Conservation (phyloP, 2,888 invertebrate genomes). For the Seladonia tumulorum region DNA sequence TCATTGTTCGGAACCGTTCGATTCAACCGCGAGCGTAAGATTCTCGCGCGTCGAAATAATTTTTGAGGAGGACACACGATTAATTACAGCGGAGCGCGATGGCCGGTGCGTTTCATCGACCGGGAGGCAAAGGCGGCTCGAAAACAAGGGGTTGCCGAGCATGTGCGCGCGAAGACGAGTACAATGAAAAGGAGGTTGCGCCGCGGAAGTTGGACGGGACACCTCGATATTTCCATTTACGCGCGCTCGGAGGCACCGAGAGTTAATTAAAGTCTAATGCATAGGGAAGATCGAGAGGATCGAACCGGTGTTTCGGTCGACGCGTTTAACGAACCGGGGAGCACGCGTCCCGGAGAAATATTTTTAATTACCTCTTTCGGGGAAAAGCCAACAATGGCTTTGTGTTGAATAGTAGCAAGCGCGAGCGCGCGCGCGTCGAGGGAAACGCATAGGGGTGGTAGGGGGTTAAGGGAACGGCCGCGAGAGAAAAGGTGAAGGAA, state of each 20-base stretch:
- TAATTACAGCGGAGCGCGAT: constrained; percentile 31
- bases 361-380: constrained; percentile 54
- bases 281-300: neutral
- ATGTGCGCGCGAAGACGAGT: neutral
- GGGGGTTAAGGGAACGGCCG: neutral
- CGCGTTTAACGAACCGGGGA: constrained; percentile 35
- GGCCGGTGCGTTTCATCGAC: constrained; percentile 41
- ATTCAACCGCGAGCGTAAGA: constrained; percentile 58
- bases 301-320: too few relatives aligned
- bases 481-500: neutral
- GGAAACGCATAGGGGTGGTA: too few relatives aligned
- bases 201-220: constrained; percentile 15
- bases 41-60: constrained; percentile 55
- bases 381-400: constrained; percentile 23
- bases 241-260: neutral
- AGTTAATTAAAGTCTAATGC: constrained; percentile 38
- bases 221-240: neutral
- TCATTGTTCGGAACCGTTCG: too few relatives aligned
- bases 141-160: neutral
- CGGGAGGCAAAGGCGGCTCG: constrained; percentile 14
- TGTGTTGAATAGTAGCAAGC: neutral
- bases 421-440: neutral
- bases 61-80: constrained; percentile 48
- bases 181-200: neutral
- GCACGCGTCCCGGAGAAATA: constrained; percentile 22